Percentiles rank a stretch among this genome's conserved stretches.
Evolutionary conservation across 2,888 invertebrate genomes (phyloP).

Genomic region (Cylindroiulus punctatus): DNA sequence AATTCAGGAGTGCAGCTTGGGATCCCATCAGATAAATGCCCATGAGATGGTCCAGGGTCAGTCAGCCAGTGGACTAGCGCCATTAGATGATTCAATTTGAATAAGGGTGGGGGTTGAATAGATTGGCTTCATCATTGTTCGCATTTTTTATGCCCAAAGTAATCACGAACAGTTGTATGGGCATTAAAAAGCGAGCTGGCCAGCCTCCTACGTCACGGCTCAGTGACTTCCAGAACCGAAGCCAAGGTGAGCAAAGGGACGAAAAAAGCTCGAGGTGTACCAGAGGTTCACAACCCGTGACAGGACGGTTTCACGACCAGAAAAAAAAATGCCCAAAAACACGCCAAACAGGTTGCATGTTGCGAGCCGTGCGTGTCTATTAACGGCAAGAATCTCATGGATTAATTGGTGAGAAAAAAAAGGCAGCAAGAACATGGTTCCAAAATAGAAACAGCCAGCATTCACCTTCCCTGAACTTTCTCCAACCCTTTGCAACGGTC

Average conservation of each 20-base stretch:
- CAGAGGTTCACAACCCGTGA: constrained; percentile 48
- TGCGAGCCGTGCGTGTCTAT: not conserved
- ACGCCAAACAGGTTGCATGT: not conserved
- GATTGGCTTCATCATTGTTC: constrained; percentile 40
- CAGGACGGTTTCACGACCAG: not conserved
- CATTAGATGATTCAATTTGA: constrained; percentile 45
- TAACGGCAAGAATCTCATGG: not conserved
- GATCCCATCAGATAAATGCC: constrained; percentile 3
- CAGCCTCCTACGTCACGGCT: constrained; percentile 48
- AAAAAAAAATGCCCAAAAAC: not conserved
- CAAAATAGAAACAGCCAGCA: not conserved
- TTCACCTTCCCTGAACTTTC: not conserved
- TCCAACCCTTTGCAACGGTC: no score
- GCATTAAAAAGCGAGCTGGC: not conserved
- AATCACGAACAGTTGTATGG: constrained; percentile 28
- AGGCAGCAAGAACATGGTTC: not conserved
- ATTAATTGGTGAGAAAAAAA: not conserved
- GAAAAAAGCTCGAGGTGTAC: constrained; percentile 24
- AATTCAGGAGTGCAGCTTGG: not conserved
- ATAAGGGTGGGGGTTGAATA: constrained; percentile 38
- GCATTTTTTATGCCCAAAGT: not conserved
- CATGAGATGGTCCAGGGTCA: constrained; percentile 4
- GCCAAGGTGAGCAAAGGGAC: constrained; percentile 53
- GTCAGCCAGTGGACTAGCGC: constrained; percentile 28
- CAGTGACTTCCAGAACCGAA: constrained; percentile 19